These are phyloP conservation scores for Lasiurus cinereus DNA, from an alignment of 2,113 vertebrate species.

Conservation along the genomic window DNA sequence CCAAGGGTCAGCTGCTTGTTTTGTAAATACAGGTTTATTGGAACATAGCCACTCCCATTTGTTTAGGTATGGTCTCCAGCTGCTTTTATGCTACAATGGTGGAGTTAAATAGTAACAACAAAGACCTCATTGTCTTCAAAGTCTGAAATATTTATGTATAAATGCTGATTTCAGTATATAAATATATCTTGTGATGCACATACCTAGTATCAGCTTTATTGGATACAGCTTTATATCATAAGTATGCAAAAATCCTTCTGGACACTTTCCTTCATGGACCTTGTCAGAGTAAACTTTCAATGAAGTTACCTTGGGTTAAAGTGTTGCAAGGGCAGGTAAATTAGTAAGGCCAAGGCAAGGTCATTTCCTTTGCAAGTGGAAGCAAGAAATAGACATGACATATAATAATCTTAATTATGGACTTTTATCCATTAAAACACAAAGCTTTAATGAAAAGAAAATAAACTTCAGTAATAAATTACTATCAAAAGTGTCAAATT, in stretches of 20 bases:
- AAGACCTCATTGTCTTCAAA: constrained; percentile 15
- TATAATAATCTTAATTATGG: constrained; percentile 4
- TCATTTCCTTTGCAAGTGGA: constrained; percentile 43
- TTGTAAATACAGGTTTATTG: constrained; percentile 61
- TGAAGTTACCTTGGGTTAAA: background rate
- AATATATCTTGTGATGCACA: background rate
- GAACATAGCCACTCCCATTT: background rate
- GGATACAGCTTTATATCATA: background rate
- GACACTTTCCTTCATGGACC: background rate
- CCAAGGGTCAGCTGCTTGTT: background rate
- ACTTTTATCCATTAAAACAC: constrained; percentile 13
- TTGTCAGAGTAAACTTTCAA: background rate
- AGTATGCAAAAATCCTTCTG: background rate
- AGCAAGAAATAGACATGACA: constrained; percentile 14
- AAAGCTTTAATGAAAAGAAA: constrained; percentile 47
- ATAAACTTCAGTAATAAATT: constrained; percentile 22
- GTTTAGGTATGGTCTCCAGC: background rate
- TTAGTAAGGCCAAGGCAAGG: background rate
- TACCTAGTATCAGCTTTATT: background rate
- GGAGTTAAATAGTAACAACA: background rate
- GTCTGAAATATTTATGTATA: background rate
- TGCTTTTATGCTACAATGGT: background rate
- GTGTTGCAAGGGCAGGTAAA: background rate
- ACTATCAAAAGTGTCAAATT: background rate
- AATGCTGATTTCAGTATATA: background rate